phyloP scores from a whole-genome alignment of 2,888 invertebrate species.

The Drosophila percnosoma region DNA sequence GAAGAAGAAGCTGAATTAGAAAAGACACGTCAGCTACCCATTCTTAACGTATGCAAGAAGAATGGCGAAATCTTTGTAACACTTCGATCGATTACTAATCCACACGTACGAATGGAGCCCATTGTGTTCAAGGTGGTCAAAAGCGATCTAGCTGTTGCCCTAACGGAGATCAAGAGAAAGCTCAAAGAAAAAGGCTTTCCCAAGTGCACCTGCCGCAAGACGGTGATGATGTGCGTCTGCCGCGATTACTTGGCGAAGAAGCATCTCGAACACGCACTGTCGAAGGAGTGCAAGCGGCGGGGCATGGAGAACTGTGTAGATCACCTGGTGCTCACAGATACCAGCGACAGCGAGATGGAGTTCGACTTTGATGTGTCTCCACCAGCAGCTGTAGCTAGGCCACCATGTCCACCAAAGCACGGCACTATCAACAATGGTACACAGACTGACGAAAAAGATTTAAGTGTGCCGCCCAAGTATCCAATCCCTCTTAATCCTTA shows the following conservation, averaged over 20 bases:
- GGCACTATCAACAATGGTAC: slow-evolving; percentile 87
- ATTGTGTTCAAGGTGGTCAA: slow-evolving; percentile 89
- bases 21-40: slow-evolving; percentile 85
- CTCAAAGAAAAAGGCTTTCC: slow-evolving; percentile 86
- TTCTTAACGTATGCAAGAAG: slow-evolving; percentile 88
- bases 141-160: slow-evolving; percentile 85
- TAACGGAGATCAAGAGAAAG: slow-evolving; percentile 86
- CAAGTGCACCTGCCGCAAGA: slow-evolving; percentile 86
- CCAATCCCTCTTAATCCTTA: slow-evolving; percentile 64
- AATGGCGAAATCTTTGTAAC: slow-evolving; percentile 88
- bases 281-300: slow-evolving; percentile 84
- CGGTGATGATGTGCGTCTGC: slow-evolving; percentile 83
- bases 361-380: slow-evolving; percentile 90
- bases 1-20: slow-evolving; percentile 73
- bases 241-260: slow-evolving; percentile 82
- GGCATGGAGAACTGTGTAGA: slow-evolving; percentile 69
- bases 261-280: slow-evolving; percentile 85
- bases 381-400: slow-evolving; percentile 88
- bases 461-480: slow-evolving; percentile 65
- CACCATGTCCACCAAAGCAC: slow-evolving; percentile 83
- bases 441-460: slow-evolving; percentile 87
- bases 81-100: slow-evolving; percentile 88
- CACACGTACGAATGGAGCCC: slow-evolving; percentile 88
- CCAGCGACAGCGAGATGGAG: slow-evolving; percentile 86
- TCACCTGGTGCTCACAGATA: slow-evolving; percentile 78